Percentiles rank a stretch among this genome's conserved stretches.
Conservation (phyloP, 35 echinoderm and acorn worm species). For the Heliocidaris tuberculata region DNA sequence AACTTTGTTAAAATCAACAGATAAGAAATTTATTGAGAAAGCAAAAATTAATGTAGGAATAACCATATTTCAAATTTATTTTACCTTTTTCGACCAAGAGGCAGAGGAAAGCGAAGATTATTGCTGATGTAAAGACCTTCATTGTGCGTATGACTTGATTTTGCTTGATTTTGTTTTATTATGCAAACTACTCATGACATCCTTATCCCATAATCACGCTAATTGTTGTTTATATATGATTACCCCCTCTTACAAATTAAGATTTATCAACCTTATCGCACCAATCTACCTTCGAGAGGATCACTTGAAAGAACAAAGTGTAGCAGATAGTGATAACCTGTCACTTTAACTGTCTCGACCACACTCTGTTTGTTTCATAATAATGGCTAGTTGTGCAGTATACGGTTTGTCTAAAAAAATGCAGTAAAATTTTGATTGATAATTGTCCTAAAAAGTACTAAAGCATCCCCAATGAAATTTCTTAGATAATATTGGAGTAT, state of each 20-base stretch:
- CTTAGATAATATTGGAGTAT: too few species aligned
- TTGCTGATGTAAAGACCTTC: neutral
- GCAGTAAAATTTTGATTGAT: too few species aligned
- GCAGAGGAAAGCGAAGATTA: neutral
- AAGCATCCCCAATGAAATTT: too few species aligned
- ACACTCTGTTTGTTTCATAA: neutral
- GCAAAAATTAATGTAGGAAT: too few species aligned
- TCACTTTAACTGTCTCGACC: neutral
- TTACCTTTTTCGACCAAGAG: neutral
- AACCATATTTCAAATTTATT: neutral
- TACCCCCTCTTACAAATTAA: neutral
- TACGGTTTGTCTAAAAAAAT: too few species aligned
- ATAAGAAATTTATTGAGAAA: too few species aligned
- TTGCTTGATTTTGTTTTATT: neutral
- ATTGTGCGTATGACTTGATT: slow-evolving; percentile 10
- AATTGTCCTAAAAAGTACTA: too few species aligned
- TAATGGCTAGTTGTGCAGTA: neutral
- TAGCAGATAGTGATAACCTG: neutral
- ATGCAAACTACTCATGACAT: neutral
- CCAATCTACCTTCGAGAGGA: neutral
- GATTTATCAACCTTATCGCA: neutral
- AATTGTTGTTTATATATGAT: neutral
- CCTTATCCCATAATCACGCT: neutral
- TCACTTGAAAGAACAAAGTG: neutral
- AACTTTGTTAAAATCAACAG: too few species aligned